These are phyloP conservation scores for Hippoglossus stenolepis DNA, from an alignment of 2,113 vertebrate genomes.

Conservation along the genomic window DNA sequence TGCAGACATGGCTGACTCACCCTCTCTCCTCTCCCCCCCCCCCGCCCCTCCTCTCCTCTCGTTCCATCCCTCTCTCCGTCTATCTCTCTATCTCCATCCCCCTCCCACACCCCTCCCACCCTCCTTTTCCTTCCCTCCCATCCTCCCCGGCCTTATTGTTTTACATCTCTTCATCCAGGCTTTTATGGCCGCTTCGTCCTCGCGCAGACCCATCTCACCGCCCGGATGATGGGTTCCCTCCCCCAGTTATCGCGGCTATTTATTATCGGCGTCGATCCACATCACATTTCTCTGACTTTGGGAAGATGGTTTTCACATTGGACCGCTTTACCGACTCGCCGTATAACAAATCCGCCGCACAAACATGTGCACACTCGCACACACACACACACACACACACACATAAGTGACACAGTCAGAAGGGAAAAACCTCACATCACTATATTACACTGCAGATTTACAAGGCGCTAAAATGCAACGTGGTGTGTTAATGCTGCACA, in stretches of 20 bases:
- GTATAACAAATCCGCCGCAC: slow-evolving; percentile 53
- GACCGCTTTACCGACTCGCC: slow-evolving; percentile 62
- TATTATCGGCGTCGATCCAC: slow-evolving; percentile 76
- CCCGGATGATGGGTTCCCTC: slow-evolving; percentile 76
- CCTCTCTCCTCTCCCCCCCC: slow-evolving; percentile 46
- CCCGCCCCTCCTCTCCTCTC: slow-evolving; percentile 42
- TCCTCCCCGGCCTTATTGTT: slow-evolving; percentile 77
- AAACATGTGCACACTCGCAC: slow-evolving; percentile 16
- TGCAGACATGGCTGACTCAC: slow-evolving; percentile 78
- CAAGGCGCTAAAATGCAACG: slow-evolving; percentile 59
- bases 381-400: slow-evolving; percentile 2
- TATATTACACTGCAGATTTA: slow-evolving; percentile 66
- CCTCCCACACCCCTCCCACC: neutral
- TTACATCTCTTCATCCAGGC: slow-evolving; percentile 78
- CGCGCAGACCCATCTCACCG: slow-evolving; percentile 68
- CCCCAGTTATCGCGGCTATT: slow-evolving; percentile 78
- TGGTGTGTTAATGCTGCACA: slow-evolving; percentile 55
- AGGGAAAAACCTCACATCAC: slow-evolving; percentile 52
- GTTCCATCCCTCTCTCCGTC: slow-evolving; percentile 46
- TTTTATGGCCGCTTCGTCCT: slow-evolving; percentile 83
- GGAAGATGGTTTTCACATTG: slow-evolving; percentile 82
- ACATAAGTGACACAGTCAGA: slow-evolving; percentile 41
- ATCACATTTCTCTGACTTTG: slow-evolving; percentile 81
- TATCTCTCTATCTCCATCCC: slow-evolving; percentile 37
- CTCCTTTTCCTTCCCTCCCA: slow-evolving; percentile 44